These are phyloP conservation scores for Drosophila bocki DNA, from an alignment of 1,140 invertebrate species.

Conservation along the genomic window DNA sequence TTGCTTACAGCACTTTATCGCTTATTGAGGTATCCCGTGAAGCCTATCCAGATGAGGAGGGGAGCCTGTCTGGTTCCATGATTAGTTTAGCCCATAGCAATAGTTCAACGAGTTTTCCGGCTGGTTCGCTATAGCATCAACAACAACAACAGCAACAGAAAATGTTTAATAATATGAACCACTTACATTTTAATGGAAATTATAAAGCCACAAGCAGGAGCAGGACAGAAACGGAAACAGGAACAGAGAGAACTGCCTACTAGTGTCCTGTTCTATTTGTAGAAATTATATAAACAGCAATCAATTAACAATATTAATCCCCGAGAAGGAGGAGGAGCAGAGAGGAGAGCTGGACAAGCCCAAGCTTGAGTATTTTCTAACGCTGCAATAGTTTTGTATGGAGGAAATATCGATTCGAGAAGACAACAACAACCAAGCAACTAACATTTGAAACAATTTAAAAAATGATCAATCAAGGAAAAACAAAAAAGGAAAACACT, in stretches of 20 bases:
- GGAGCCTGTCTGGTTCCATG: slow-evolving; percentile 96
- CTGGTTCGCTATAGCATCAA: slow-evolving; percentile 91
- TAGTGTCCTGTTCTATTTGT: slow-evolving; percentile 33
- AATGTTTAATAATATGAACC: slow-evolving; percentile 72
- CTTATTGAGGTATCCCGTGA: slow-evolving; percentile 95
- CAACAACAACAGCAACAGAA: slow-evolving; percentile 57
- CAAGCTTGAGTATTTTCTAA: slow-evolving; percentile 62
- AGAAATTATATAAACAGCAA: slow-evolving; percentile 29
- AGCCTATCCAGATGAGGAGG: slow-evolving; percentile 93
- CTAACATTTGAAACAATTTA: slow-evolving; percentile 56
- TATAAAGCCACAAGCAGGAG: slow-evolving; percentile 66
- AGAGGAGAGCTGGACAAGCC: slow-evolving; percentile 8
- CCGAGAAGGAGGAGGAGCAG: not conserved
- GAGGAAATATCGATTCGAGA: slow-evolving; percentile 46
- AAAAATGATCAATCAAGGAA: slow-evolving; percentile 49
- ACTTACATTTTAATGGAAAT: slow-evolving; percentile 82
- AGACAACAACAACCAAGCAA: slow-evolving; percentile 35
- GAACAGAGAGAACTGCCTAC: slow-evolving; percentile 20
- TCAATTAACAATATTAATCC: slow-evolving; percentile 39
- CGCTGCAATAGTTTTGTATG: slow-evolving; percentile 73
- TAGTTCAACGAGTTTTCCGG: slow-evolving; percentile 94
- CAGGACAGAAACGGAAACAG: slow-evolving; percentile 45
- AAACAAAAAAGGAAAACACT: slow-evolving; percentile 6
- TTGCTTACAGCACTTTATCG: slow-evolving; percentile 91
- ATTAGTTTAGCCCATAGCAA: slow-evolving; percentile 97